These are phyloP conservation scores for Pseudorasbora parva DNA, from an alignment of 2,113 vertebrate species.

Conservation along the genomic window DNA sequence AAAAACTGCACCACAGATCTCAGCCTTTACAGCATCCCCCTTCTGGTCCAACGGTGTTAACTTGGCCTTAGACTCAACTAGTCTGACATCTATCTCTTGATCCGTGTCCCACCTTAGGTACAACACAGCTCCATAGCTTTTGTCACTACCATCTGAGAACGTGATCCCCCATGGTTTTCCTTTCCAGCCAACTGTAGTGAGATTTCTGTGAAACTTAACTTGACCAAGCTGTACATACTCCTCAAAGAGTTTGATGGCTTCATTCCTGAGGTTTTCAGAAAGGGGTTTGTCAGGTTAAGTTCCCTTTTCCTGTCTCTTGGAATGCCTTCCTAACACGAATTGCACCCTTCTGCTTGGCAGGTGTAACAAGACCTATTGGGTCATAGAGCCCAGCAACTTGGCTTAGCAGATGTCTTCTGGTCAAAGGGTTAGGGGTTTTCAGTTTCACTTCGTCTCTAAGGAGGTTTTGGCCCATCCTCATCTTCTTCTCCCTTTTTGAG, in stretches of 20 bases:
- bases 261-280: slow-evolving; percentile 42
- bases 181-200: not conserved
- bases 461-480: slow-evolving; percentile 5
- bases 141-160: slow-evolving; percentile 5
- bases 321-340: slow-evolving; percentile 50
- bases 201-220: slow-evolving; percentile 43
- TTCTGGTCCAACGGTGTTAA: slow-evolving; percentile 37
- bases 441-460: not conserved
- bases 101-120: slow-evolving; percentile 25
- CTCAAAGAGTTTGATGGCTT: slow-evolving; percentile 26
- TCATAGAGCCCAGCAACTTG: not conserved
- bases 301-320: slow-evolving; percentile 29
- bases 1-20: slow-evolving; percentile 42
- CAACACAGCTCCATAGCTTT: slow-evolving; percentile 32
- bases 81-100: not conserved
- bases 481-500: slow-evolving; percentile 43
- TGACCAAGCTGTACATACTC: slow-evolving; percentile 28
- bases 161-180: not conserved
- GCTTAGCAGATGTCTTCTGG: slow-evolving; percentile 21
- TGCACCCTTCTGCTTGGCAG: slow-evolving; percentile 42
- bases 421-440: slow-evolving; percentile 33
- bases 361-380: not conserved
- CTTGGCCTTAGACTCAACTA: slow-evolving; percentile 50
- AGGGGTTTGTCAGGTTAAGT: slow-evolving; percentile 2
- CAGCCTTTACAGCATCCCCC: slow-evolving; percentile 42